These are phyloP conservation scores for Diachasma alloeum DNA, from an alignment of 1,140 invertebrate species.

Conservation along the genomic window DNA sequence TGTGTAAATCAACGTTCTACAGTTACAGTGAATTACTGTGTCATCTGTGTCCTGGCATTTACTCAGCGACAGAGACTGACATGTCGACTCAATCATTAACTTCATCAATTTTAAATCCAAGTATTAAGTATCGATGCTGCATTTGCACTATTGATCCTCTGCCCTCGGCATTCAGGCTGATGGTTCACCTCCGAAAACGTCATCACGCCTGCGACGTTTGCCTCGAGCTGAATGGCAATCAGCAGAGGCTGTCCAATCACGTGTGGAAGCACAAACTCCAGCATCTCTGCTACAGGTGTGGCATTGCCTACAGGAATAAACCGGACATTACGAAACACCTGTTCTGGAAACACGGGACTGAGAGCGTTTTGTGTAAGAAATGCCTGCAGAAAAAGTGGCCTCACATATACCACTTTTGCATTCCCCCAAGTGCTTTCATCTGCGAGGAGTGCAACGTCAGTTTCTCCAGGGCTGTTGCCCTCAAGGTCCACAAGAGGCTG, in stretches of 20 bases:
- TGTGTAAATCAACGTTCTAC: slow-evolving; percentile 86
- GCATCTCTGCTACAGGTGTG: slow-evolving; percentile 85
- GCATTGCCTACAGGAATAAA: slow-evolving; percentile 85
- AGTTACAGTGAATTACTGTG: slow-evolving; percentile 85
- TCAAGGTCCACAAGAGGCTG: slow-evolving; percentile 83
- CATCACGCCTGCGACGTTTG: slow-evolving; percentile 88
- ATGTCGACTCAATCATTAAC: background rate
- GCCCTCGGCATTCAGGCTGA: slow-evolving; percentile 83
- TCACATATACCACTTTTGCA: slow-evolving; percentile 89
- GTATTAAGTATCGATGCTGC: slow-evolving; percentile 76
- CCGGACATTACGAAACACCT: slow-evolving; percentile 86
- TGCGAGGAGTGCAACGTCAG: slow-evolving; percentile 82
- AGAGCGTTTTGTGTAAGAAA: slow-evolving; percentile 83
- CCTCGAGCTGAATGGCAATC: slow-evolving; percentile 79
- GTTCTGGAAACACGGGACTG: slow-evolving; percentile 91
- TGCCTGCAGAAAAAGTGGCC: slow-evolving; percentile 90
- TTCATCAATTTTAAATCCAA: slow-evolving; percentile 59
- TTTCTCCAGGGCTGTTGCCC: slow-evolving; percentile 78
- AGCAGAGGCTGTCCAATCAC: slow-evolving; percentile 81
- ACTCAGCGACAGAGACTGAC: slow-evolving; percentile 61
- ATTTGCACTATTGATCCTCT: slow-evolving; percentile 76
- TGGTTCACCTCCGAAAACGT: slow-evolving; percentile 84
- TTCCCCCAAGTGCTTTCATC: slow-evolving; percentile 76
- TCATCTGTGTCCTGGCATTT: slow-evolving; percentile 82
- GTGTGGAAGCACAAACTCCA: slow-evolving; percentile 89